These are phyloP conservation scores for Oreonectes daqikongensis DNA, from an alignment of 2,797 vertebrate genomes.

Conservation along the genomic window DNA sequence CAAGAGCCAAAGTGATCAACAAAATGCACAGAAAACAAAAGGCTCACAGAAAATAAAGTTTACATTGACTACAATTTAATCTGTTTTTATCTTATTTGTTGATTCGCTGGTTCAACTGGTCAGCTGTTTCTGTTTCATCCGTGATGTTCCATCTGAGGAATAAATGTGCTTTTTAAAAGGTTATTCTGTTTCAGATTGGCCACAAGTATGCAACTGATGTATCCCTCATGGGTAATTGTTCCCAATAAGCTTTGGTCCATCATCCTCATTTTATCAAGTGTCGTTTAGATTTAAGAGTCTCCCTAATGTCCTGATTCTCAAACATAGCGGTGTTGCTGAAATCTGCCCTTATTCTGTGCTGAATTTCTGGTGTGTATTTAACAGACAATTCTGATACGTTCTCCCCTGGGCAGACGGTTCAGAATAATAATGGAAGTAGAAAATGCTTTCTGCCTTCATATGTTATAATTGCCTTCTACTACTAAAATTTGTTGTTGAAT, in stretches of 20 bases:
- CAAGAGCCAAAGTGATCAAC: too few relatives aligned
- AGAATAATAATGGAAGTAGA: not conserved
- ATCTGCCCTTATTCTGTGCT: slow-evolving; percentile 24
- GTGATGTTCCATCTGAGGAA: not conserved
- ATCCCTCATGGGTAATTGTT: slow-evolving; percentile 43
- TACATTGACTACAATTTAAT: too few relatives aligned
- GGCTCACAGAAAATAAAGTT: too few relatives aligned
- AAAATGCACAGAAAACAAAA: too few relatives aligned
- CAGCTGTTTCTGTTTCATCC: not conserved
- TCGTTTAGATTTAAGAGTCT: slow-evolving; percentile 34
- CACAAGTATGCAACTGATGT: slow-evolving; percentile 14
- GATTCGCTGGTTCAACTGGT: not conserved
- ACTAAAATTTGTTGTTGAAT: too few relatives aligned
- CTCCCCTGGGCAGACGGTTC: slow-evolving; percentile 8
- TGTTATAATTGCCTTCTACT: too few relatives aligned
- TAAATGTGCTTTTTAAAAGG: slow-evolving; percentile 7
- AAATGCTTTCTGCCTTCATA: not conserved
- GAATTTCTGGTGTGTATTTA: slow-evolving; percentile 31
- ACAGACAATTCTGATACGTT: slow-evolving; percentile 28
- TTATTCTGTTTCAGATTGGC: not conserved
- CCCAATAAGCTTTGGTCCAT: slow-evolving; percentile 40
- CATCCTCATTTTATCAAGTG: slow-evolving; percentile 43
- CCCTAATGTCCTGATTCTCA: slow-evolving; percentile 52
- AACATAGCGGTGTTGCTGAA: slow-evolving; percentile 44
- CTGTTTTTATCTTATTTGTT: too few relatives aligned